These are phyloP conservation scores for Gordius sp. DNA, from an alignment of 2,888 invertebrate species.

Conservation along the genomic window DNA sequence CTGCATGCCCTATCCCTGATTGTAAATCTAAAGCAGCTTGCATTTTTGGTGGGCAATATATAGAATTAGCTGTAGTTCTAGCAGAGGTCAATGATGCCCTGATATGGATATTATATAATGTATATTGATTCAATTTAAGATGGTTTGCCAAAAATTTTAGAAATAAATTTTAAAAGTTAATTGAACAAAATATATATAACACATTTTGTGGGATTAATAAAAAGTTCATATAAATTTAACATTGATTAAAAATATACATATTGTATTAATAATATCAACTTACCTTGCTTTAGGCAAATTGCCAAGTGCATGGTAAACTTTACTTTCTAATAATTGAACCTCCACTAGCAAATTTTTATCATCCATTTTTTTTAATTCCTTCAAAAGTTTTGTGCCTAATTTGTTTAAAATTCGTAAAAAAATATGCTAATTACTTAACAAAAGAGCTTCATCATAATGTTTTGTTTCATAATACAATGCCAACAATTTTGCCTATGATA, in stretches of 20 bases:
- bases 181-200: background rate
- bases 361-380: slow-evolving; percentile 88
- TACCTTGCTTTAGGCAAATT: slow-evolving; percentile 62
- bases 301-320: slow-evolving; percentile 84
- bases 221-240: no score
- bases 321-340: slow-evolving; percentile 85
- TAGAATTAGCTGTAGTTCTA: slow-evolving; percentile 94
- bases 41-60: slow-evolving; percentile 93
- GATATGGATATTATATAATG: slow-evolving; percentile 6
- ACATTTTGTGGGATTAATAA: no score
- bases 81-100: slow-evolving; percentile 85
- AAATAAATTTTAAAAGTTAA: slow-evolving; percentile 16
- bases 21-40: slow-evolving; percentile 88
- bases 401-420: slow-evolving; percentile 9
- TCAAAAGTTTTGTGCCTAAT: slow-evolving; percentile 46
- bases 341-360: slow-evolving; percentile 94
- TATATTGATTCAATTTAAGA: no score
- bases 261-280: background rate
- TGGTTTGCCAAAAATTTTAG: no score
- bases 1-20: slow-evolving; percentile 83
- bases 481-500: slow-evolving; percentile 49
- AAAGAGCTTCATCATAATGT: slow-evolving; percentile 25
- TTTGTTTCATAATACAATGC: slow-evolving; percentile 46
- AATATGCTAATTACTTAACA: slow-evolving; percentile 25
- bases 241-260: no score